Conservation (phyloP, 2,113 vertebrate genomes). For the Mormyrus lacerda region DNA sequence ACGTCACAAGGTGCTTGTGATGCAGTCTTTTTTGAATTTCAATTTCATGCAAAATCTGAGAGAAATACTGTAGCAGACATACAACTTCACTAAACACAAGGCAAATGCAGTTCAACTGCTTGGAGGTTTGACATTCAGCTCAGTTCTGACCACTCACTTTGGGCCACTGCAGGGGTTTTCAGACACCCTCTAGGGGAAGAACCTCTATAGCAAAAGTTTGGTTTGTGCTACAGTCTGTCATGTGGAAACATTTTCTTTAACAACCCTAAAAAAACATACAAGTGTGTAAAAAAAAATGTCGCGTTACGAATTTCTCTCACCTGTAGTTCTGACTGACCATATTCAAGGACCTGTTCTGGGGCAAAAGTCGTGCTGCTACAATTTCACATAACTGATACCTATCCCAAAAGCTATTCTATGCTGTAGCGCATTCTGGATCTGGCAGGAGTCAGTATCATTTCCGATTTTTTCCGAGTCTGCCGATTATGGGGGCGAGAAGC, state of each 20-base stretch:
- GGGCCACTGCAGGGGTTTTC: background rate
- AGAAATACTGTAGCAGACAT: background rate
- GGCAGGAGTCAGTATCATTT: background rate
- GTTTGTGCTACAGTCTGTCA: background rate
- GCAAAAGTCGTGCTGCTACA: background rate
- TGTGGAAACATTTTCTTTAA: background rate
- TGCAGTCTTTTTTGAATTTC: slow-evolving; percentile 84
- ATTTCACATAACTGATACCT: background rate
- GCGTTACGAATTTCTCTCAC: background rate
- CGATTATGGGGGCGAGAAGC: background rate
- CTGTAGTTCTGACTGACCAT: background rate
- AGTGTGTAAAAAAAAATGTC: background rate
- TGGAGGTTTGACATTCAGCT: background rate
- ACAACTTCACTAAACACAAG: background rate
- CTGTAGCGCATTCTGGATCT: background rate
- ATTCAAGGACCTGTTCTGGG: background rate
- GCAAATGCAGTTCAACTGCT: background rate
- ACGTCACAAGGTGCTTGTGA: slow-evolving; percentile 92
- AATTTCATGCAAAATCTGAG: slow-evolving; percentile 88
- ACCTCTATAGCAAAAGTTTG: background rate
- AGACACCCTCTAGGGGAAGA: background rate
- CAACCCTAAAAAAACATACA: background rate
- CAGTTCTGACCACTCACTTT: background rate
- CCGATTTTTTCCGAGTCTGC: background rate
- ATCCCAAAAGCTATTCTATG: background rate